Conservation (phyloP, 2,797 vertebrate species). For the Silurus aristotelis region DNA sequence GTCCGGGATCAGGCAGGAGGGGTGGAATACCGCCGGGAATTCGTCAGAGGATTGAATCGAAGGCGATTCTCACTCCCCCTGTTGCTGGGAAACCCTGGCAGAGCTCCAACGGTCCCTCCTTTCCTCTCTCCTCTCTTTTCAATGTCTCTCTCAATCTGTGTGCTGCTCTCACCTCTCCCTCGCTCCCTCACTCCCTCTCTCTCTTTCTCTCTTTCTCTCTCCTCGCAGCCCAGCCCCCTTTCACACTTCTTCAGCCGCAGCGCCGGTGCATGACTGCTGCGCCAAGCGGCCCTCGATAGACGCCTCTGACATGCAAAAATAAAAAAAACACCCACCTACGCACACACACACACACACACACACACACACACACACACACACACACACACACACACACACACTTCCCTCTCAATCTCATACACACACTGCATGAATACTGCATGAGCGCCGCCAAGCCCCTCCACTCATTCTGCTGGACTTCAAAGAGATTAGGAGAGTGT, state of each 20-base stretch:
- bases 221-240: constrained; percentile 55
- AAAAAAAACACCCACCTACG: constrained; percentile 42
- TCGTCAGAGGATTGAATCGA: constrained; percentile 54
- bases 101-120: constrained; percentile 60
- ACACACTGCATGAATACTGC: constrained; percentile 68
- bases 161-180: constrained; percentile 48
- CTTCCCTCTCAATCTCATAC: constrained; percentile 6
- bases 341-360: constrained; percentile 29
- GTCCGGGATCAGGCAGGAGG: constrained; percentile 54
- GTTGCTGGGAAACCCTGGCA: constrained; percentile 74
- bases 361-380: constrained; percentile 37
- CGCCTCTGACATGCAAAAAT: constrained; percentile 36
- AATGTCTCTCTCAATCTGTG: constrained; percentile 55
- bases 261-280: constrained; percentile 62
- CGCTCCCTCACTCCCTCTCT: constrained; percentile 11
- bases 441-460: constrained; percentile 66
- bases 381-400: constrained; percentile 47
- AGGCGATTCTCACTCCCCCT: constrained; percentile 61
- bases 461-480: constrained; percentile 64
- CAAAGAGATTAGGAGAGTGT: constrained; percentile 60
- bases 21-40: constrained; percentile 40
- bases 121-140: constrained; percentile 45
- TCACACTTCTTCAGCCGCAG: constrained; percentile 55
- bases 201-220: constrained; percentile 42
- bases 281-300: constrained; percentile 60